A percentile compares a stretch with the other conserved stretches of the same genome.
phyloP scores from a whole-genome alignment of 2,797 vertebrate genomes.

The Tamandua tetradactyla region DNA sequence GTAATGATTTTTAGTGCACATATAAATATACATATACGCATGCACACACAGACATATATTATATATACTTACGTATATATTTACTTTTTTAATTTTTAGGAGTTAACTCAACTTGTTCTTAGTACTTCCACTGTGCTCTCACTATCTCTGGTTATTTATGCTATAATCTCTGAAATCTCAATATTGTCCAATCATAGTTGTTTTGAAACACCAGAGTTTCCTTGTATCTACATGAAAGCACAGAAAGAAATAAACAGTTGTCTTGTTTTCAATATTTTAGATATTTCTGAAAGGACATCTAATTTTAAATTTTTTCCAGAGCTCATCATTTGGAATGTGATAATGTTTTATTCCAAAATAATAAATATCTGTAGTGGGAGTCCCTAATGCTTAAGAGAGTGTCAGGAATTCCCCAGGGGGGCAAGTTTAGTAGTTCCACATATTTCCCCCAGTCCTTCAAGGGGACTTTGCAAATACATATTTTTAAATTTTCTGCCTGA shows the following conservation, averaged over 20 bases:
- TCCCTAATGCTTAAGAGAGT: too few relatives aligned
- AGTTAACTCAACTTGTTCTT: background rate
- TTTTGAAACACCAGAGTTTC: background rate
- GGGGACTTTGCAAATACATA: too few relatives aligned
- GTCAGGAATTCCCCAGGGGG: too few relatives aligned
- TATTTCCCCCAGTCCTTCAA: too few relatives aligned
- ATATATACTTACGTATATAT: too few relatives aligned
- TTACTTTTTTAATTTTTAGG: background rate
- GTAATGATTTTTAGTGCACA: background rate
- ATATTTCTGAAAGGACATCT: background rate
- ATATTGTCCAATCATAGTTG: too few relatives aligned
- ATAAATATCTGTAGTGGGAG: background rate
- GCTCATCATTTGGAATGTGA: background rate
- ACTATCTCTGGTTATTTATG: background rate
- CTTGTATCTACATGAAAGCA: background rate
- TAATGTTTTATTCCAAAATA: background rate
- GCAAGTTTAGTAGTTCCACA: too few relatives aligned
- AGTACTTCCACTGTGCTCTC: background rate
- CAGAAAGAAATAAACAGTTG: background rate
- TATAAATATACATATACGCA: background rate
- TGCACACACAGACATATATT: too few relatives aligned
- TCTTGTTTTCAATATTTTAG: background rate
- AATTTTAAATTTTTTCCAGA: background rate
- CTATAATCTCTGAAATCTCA: background rate
- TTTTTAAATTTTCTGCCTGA: too few relatives aligned